Conservation (phyloP, 2,888 invertebrate genomes). For the Lasius fuliginosus region DNA sequence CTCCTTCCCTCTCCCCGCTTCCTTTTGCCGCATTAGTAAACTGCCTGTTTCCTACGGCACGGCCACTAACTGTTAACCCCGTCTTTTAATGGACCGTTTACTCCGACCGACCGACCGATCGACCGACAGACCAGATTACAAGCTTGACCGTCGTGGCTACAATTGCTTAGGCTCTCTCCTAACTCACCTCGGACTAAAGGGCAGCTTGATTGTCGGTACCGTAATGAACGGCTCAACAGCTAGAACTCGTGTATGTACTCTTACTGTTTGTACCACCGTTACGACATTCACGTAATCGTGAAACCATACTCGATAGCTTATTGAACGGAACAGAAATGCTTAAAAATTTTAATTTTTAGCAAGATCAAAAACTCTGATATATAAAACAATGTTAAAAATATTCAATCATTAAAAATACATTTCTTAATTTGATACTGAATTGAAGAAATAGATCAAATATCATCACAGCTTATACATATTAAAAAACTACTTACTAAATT, state of each 20-base stretch:
- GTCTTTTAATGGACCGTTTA: slow-evolving; percentile 80
- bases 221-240: slow-evolving; percentile 73
- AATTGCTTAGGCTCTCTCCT: slow-evolving; percentile 69
- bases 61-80: slow-evolving; percentile 73
- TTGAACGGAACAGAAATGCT: slow-evolving; percentile 5
- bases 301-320: slow-evolving; percentile 40
- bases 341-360: not conserved
- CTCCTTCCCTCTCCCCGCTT: not conserved
- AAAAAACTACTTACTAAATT: not conserved
- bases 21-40: slow-evolving; percentile 72
- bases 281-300: slow-evolving; percentile 43
- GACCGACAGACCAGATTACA: slow-evolving; percentile 77
- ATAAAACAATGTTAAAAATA: not conserved
- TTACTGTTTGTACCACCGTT: slow-evolving; percentile 55
- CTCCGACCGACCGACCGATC: slow-evolving; percentile 73
- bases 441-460: not conserved
- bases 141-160: slow-evolving; percentile 74
- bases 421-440: not conserved
- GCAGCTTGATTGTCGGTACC: slow-evolving; percentile 65
- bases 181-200: slow-evolving; percentile 31
- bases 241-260: slow-evolving; percentile 10
- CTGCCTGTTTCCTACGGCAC: slow-evolving; percentile 72
- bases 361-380: not conserved
- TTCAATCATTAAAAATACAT: not conserved
- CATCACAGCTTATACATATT: not conserved